These are phyloP conservation scores for Hippocampus barbouri DNA, from an alignment of 2,113 vertebrate genomes.

Conservation along the genomic window DNA sequence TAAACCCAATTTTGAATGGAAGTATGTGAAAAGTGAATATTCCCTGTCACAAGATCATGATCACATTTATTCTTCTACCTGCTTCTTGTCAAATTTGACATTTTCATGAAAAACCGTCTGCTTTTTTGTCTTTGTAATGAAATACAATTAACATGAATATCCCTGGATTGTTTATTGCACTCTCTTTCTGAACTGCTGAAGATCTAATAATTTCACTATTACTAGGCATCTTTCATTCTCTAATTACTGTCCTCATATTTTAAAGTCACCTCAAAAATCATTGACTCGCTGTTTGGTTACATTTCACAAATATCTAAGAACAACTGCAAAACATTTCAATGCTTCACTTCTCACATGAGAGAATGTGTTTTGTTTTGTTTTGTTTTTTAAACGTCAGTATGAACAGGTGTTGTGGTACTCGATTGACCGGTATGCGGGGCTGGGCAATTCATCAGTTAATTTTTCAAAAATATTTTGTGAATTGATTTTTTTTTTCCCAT, in stretches of 20 bases:
- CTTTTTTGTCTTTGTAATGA: too few relatives aligned
- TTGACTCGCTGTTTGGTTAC: background rate
- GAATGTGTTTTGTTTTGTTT: background rate
- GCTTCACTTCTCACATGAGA: background rate
- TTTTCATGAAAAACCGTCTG: too few relatives aligned
- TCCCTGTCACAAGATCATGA: too few relatives aligned
- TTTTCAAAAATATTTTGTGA: background rate
- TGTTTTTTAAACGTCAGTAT: background rate
- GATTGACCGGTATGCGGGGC: background rate
- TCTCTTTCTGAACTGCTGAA: background rate
- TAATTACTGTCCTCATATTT: background rate
- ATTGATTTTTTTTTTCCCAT: background rate
- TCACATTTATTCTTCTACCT: too few relatives aligned
- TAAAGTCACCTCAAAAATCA: background rate
- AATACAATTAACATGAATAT: too few relatives aligned
- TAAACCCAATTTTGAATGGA: too few relatives aligned
- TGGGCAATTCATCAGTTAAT: background rate
- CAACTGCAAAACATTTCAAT: background rate
- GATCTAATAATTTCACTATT: background rate
- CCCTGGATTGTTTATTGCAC: background rate
- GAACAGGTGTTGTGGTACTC: background rate
- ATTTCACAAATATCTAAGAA: background rate
- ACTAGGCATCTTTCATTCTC: background rate
- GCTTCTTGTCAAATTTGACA: too few relatives aligned
- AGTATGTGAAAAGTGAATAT: too few relatives aligned